Conservation (phyloP, 2,113 vertebrate species). For the Takifugu flavidus region DNA sequence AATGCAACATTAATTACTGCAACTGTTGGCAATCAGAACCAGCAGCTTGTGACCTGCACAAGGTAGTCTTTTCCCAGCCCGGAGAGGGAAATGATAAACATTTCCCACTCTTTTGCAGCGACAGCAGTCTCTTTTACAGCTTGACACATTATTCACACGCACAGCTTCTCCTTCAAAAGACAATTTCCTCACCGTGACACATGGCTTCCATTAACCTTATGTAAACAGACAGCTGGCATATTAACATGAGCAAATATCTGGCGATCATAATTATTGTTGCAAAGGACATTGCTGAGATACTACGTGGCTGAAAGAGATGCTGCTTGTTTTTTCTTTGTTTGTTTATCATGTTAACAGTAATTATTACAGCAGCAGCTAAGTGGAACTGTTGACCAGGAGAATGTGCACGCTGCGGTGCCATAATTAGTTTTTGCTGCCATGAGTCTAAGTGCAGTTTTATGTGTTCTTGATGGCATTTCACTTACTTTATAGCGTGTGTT, state of each 20-base stretch:
- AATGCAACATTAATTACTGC: too few species aligned
- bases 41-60: too few species aligned
- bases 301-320: too few species aligned
- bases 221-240: slow-evolving; percentile 42
- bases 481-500: slow-evolving; percentile 16
- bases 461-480: slow-evolving; percentile 27
- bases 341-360: slow-evolving; percentile 10
- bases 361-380: slow-evolving; percentile 24
- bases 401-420: slow-evolving; percentile 14
- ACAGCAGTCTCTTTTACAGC: too few species aligned
- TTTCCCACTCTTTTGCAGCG: too few species aligned
- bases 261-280: slow-evolving; percentile 3
- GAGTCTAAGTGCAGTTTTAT: slow-evolving; percentile 14
- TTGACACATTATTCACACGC: too few species aligned
- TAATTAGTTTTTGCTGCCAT: slow-evolving; percentile 18
- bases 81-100: too few species aligned
- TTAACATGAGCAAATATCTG: slow-evolving; percentile 13
- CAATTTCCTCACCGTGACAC: slow-evolving; percentile 25
- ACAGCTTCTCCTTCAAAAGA: slow-evolving; percentile 3
- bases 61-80: too few species aligned
- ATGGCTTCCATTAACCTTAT: slow-evolving; percentile 32
- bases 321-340: slow-evolving; percentile 1
- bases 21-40: too few species aligned
- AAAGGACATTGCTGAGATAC: not conserved
- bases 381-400: slow-evolving; percentile 30